Evolutionary conservation across 1,140 invertebrate species (phyloP).

Genomic region (Drosophila tristis): DNA sequence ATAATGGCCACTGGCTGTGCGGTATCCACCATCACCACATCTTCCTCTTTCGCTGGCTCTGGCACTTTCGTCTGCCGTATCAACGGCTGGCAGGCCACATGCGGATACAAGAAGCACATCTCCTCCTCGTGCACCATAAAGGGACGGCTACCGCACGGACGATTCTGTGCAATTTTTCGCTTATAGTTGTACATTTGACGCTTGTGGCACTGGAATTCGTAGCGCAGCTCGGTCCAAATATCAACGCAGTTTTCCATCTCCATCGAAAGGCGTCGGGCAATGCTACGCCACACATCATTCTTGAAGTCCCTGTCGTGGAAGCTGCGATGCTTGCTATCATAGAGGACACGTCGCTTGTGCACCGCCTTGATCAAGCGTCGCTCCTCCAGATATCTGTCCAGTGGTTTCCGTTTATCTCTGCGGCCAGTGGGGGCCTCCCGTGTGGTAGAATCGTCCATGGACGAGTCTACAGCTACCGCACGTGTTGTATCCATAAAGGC

Average conservation of each 20-base stretch:
- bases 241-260: slow-evolving; percentile 40
- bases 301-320: slow-evolving; percentile 39
- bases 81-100: slow-evolving; percentile 38
- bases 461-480: too few species aligned
- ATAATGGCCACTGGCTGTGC: slow-evolving; percentile 30
- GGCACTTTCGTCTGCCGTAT: neutral
- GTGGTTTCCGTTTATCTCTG: neutral
- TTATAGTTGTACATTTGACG: slow-evolving; percentile 43
- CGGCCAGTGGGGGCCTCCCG: too few species aligned
- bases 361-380: slow-evolving; percentile 36
- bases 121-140: slow-evolving; percentile 60
- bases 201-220: slow-evolving; percentile 59
- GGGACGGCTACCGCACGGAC: slow-evolving; percentile 20
- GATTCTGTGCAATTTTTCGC: neutral
- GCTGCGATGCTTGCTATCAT: slow-evolving; percentile 26
- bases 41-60: slow-evolving; percentile 2
- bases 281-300: slow-evolving; percentile 49
- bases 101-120: slow-evolving; percentile 63
- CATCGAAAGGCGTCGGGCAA: slow-evolving; percentile 10
- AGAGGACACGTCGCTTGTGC: slow-evolving; percentile 17
- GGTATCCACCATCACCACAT: slow-evolving; percentile 26
- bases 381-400: slow-evolving; percentile 19
- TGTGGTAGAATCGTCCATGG: too few species aligned
- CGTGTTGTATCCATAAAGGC: too few species aligned
- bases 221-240: slow-evolving; percentile 60